Evolutionary conservation across 53 echinoderm and acorn worm species (phyloP).

Genomic region (Hippasteria phrygiana): DNA sequence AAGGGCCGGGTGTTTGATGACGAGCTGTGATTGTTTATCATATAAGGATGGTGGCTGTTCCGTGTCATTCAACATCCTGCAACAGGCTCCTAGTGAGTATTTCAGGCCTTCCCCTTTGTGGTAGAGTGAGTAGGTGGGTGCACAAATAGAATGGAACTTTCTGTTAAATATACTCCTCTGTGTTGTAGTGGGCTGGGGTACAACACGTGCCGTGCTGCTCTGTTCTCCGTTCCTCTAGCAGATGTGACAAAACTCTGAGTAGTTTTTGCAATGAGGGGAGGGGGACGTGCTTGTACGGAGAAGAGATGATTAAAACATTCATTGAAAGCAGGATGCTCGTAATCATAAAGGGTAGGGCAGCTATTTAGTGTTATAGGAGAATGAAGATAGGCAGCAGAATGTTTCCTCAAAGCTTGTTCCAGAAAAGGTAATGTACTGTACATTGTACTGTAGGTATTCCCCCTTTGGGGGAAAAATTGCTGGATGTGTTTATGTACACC

Average conservation of each 20-base stretch:
- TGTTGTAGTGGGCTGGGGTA: not conserved
- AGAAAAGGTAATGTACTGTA: conserved; percentile 62
- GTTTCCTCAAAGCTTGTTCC: conserved; percentile 30
- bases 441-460: too few relatives aligned
- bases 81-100: not conserved
- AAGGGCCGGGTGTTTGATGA: not conserved
- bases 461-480: not conserved
- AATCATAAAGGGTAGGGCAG: conserved; percentile 18
- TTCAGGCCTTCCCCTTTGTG: not conserved
- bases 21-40: conserved; percentile 18
- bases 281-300: not conserved
- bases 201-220: not conserved
- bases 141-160: not conserved
- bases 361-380: conserved; percentile 1
- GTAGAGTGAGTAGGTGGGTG: conserved; percentile 15
- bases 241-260: not conserved
- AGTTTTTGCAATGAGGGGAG: not conserved
- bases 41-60: not conserved
- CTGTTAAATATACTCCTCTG: too few relatives aligned
- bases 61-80: not conserved
- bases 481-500: not conserved
- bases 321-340: conserved; percentile 31
- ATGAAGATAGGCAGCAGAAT: conserved; percentile 14
- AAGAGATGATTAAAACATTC: not conserved
- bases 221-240: not conserved